Evolutionary conservation across 2,113 vertebrate genomes (phyloP), one percentile per base, ranked within the genome.

Genomic region (Catharus minimus): DNA sequence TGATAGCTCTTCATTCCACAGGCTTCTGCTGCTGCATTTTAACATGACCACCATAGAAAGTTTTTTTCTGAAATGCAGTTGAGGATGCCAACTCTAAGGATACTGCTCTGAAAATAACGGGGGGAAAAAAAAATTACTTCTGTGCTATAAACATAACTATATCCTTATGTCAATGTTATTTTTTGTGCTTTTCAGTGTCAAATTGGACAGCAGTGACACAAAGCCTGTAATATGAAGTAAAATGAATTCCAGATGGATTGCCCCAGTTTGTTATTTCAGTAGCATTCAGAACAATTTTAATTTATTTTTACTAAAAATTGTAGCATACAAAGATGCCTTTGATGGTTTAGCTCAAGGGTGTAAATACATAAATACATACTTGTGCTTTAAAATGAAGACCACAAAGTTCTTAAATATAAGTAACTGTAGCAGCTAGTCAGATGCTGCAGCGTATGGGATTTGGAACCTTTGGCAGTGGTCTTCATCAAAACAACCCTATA

Each of bases 171-270:
- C 92, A 94, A 93, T 95, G 95, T 95, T 96, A 95, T 94, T 94
- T 95, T 95, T 94, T 94, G 86, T 90, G 74, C 88, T 93, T 95
- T 95, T 94, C 32, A 5, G 93, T 96, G 89, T 95, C 94, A 97
- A 94, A 97, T 97, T 96, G 96, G 92, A 88, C 87, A 96, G 69
- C 79, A 94, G 80, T 75, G 96, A 95, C 95, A 94, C 67, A 95
- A 88, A 92, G 20, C 33, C 71, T 17, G 5, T 94, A 95, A 94
- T 89, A 96, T 91, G 90, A 92, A 75, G 53, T 69, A 74, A 96
- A 93, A 97, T 96, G 39, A 94, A 95, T 94, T 96, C 95, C 96
- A 98, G 95, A 96, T 97, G 95, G 66, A 71, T 91, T 90, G 73
- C 75, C 85, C 47, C 76, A 87, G 88, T 93, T 92, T 81, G 44